A percentile compares a stretch with the other conserved stretches of the same genome.
Evolutionary conservation across 2,888 invertebrate species (phyloP).

Genomic region (Rotaria macrura): DNA sequence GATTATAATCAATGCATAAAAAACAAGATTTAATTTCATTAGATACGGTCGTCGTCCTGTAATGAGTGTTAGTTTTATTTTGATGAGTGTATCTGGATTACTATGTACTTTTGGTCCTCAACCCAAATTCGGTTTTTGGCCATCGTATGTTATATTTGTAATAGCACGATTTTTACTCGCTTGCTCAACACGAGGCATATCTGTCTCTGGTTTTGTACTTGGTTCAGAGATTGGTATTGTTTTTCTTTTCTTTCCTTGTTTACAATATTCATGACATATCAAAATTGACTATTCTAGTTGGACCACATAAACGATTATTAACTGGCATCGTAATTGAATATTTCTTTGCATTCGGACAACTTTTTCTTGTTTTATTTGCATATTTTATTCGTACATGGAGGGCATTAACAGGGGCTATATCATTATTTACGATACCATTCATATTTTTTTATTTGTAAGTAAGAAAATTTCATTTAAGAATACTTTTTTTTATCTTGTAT

Average conservation of each 20-base stretch:
- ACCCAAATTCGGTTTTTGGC: background rate
- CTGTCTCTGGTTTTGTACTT: constrained; percentile 4
- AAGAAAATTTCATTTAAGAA: no score
- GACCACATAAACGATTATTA: constrained; percentile 9
- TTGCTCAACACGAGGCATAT: background rate
- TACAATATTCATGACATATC: no score
- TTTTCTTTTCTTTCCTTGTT: no score
- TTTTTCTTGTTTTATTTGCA: constrained; percentile 24
- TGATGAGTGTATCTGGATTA: background rate
- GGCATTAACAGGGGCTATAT: background rate
- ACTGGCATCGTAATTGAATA: constrained; percentile 32
- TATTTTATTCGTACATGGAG: constrained; percentile 30
- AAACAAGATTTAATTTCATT: background rate
- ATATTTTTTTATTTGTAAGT: constrained; percentile 38
- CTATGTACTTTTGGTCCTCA: background rate
- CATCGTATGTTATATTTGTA: background rate
- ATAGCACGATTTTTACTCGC: background rate
- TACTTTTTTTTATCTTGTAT: no score
- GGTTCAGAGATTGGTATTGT: background rate
- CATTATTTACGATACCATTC: constrained; percentile 25
- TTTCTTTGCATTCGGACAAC: constrained; percentile 32
- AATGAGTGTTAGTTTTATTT: background rate
- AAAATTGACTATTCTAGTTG: background rate
- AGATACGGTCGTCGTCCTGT: background rate
- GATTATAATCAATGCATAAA: no score